A percentile compares a stretch with the other conserved stretches of the same genome.
Evolutionary conservation across 2,888 invertebrate species (phyloP).

Genomic region (Drosophila siamana): DNA sequence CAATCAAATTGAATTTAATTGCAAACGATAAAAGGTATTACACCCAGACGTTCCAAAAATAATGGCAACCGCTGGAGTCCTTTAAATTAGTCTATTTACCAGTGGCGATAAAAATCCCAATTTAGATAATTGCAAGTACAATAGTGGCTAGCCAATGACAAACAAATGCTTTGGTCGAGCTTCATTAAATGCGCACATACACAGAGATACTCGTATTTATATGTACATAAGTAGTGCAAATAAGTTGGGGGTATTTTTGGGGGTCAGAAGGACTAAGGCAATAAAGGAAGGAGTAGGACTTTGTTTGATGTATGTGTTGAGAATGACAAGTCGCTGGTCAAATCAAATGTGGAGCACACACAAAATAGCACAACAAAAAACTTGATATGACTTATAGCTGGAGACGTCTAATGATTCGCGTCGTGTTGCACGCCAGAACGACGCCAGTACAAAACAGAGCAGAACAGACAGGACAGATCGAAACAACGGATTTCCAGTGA

Average conservation of each 20-base stretch:
- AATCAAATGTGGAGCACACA: no score
- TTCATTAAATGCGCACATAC: slow-evolving; percentile 13
- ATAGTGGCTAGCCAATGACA: slow-evolving; percentile 12
- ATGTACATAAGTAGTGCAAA: background rate
- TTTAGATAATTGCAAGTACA: slow-evolving; percentile 32
- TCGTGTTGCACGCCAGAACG: slow-evolving; percentile 30
- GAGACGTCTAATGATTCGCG: slow-evolving; percentile 50
- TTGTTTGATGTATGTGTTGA: slow-evolving; percentile 40
- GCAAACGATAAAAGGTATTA: background rate
- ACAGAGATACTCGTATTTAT: no score
- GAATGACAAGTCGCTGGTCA: slow-evolving; percentile 7
- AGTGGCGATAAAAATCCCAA: slow-evolving; percentile 8
- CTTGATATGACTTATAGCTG: slow-evolving; percentile 32
- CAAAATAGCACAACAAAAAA: slow-evolving; percentile 18
- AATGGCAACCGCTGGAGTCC: background rate
- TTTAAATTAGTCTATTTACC: background rate
- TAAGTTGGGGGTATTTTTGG: background rate
- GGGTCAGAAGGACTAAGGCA: no score
- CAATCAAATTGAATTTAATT: background rate
- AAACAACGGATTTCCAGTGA: slow-evolving; percentile 19
- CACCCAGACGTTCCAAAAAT: background rate
- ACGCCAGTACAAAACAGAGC: slow-evolving; percentile 21
- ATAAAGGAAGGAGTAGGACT: background rate
- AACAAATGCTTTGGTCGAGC: background rate
- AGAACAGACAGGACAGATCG: background rate